Percentiles rank a stretch among this genome's conserved stretches.
Evolutionary conservation across 2,888 invertebrate species (phyloP).

Genomic region (Dolichomitus sp.): DNA sequence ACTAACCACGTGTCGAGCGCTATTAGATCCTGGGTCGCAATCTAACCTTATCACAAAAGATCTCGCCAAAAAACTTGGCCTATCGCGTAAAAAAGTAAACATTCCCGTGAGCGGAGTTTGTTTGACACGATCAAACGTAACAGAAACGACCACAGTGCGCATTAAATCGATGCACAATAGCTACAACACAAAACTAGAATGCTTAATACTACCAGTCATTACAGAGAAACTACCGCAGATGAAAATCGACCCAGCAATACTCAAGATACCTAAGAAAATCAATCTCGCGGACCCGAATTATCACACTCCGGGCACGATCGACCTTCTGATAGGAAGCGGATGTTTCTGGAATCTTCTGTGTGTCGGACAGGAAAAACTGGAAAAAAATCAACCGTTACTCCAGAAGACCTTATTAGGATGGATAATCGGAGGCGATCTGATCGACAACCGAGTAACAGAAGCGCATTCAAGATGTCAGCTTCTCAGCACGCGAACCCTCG

Average conservation of each 20-base stretch:
- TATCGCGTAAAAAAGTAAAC: slow-evolving; percentile 34
- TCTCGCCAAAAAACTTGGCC: slow-evolving; percentile 27
- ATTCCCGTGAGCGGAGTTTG: slow-evolving; percentile 55
- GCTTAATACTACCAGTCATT: slow-evolving; percentile 66
- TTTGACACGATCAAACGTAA: slow-evolving; percentile 24
- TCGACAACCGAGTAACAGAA: neutral
- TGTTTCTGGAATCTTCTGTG: slow-evolving; percentile 64
- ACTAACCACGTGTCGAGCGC: slow-evolving; percentile 58
- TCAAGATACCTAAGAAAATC: slow-evolving; percentile 65
- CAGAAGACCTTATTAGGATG: slow-evolving; percentile 28
- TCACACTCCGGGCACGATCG: slow-evolving; percentile 57
- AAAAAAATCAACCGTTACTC: neutral
- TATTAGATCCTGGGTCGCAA: slow-evolving; percentile 70
- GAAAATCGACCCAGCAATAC: slow-evolving; percentile 40
- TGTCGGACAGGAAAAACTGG: slow-evolving; percentile 31
- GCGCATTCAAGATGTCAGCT: neutral
- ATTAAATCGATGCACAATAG: slow-evolving; percentile 49
- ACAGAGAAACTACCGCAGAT: slow-evolving; percentile 65
- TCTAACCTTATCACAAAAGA: slow-evolving; percentile 62
- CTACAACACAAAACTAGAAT: slow-evolving; percentile 56
- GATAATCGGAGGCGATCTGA: slow-evolving; percentile 32
- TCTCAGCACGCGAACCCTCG: neutral
- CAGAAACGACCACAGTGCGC: neutral
- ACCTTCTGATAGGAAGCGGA: slow-evolving; percentile 67
- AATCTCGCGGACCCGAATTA: slow-evolving; percentile 67